Evolutionary conservation across 2,888 invertebrate species (phyloP).

Genomic region (Brachycybe producta): DNA sequence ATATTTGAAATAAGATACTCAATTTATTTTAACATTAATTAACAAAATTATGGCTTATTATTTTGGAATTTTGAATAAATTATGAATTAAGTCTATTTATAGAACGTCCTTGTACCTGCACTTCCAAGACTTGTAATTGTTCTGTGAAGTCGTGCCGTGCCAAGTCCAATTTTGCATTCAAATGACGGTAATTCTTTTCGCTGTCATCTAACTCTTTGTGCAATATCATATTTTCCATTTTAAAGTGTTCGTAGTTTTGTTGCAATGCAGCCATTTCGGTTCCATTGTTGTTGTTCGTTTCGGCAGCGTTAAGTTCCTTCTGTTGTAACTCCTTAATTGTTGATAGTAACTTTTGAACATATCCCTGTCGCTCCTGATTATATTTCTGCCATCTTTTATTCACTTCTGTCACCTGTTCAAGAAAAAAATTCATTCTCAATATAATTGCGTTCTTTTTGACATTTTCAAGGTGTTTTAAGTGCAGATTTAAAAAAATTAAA

Average conservation of each 20-base stretch:
- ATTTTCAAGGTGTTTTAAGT: no score
- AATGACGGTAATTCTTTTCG: background rate
- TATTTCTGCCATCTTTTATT: constrained; percentile 29
- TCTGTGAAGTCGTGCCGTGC: background rate
- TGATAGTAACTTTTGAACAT: constrained; percentile 28
- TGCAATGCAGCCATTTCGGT: background rate
- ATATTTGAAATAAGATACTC: no score
- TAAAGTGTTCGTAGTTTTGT: background rate
- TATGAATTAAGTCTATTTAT: no score
- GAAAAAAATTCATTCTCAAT: background rate
- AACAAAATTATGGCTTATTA: no score
- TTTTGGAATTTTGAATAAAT: no score
- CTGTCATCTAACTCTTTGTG: constrained; percentile 1
- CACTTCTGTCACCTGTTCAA: background rate
- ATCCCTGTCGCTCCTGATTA: constrained; percentile 30
- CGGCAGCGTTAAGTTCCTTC: background rate
- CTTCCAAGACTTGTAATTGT: background rate
- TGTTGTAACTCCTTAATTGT: constrained; percentile 27
- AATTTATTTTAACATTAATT: no score
- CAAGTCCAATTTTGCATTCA: background rate
- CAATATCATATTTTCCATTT: background rate
- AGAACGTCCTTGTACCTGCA: constrained; percentile 2
- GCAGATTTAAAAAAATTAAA: no score
- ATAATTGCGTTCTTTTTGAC: no score
- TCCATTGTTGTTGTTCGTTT: background rate